Evolutionary conservation across 1,140 invertebrate genomes (phyloP), one percentile per base, ranked within the genome.

Genomic region (Stegodyphus mimosarum): DNA sequence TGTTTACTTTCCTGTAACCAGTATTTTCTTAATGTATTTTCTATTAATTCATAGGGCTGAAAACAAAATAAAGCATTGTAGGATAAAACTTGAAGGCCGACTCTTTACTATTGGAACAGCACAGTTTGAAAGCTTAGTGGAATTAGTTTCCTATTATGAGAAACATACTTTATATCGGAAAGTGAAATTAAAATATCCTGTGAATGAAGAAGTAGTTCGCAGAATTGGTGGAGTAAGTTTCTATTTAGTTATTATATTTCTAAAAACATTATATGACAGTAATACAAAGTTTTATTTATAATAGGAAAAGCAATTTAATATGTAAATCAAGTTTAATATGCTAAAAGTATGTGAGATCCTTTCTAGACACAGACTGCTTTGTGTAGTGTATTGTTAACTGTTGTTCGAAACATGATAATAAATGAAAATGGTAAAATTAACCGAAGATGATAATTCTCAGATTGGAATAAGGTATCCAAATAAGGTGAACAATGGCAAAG

Each of bases 21-120:
- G 55, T 60, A 60, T 10, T 60, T 60, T 60, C 55, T 10, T 60
- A 60, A 60, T 10, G 9, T 9, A 60, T 60, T 60, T 60, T 60
- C 9, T 5, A 15, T 60, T 10, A 60, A 67, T 87, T 88, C 87
- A 50, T 88, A 97, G 96, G 89, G 96, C 95, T 48, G 96, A 98
- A 88, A 95, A 94, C 33, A 95, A 96, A 91, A 98, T 99, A 78
- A 99, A 98, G 89, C 97, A 99, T 90, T 99, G 98, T 90, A 93
- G 96, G 74, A 96, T 99, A 50, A 96, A 96, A 90, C 92, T 95
- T 66, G 97, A 99, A 90, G 97, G 96, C 6, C 92, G 97, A 0
- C 89, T 98, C 0, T 99, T 96, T 89, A 94, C 94, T 0, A 96
- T 99, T 88, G 97, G 97, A 11, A 95, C 94, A 4, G 95, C 95